Evolutionary conservation across 2,797 vertebrate species (phyloP), one percentile per base, ranked within the genome.

Genomic region (Phataginus tricuspis): DNA sequence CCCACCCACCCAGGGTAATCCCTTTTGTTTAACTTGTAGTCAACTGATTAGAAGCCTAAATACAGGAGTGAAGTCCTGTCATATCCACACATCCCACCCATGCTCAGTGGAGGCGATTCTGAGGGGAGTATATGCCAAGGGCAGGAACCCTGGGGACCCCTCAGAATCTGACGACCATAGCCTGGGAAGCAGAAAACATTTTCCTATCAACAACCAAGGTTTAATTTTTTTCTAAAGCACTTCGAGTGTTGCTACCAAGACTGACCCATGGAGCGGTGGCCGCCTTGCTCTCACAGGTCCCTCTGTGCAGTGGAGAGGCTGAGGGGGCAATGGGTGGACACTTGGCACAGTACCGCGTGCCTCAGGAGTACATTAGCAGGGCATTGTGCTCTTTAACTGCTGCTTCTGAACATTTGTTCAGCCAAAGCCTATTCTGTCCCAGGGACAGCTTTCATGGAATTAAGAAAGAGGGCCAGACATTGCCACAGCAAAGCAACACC

Each of bases 141-240:
- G 42, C 42, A n/a, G 49, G 45, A 39, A 49, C 64, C 39, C 77
- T 39, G 19, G n/a, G 61, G 39, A 16, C 49, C 49, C 0, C 31
- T n/a, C 74, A 42, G 83, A 66, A 29, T 85, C 51, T 2, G 34
- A 25, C n/a, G 8, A 3, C 14, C 23, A 7, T 4, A 4, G 78
- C 59, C 51, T 74, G 4, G 75, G 34, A 59, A 45, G 23, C 37
- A 71, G 61, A 82, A 89, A 78, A 18, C 55, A 27, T 29, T 45
- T 31, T 71, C 45, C 18, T 71, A 7, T 84, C 57, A 57, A 4
- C 29, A 92, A 75, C 34, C 34, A 61, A 13, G 4, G 42, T 80
- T 85, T 53, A 27, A 27, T 11, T 71, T 57, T 72, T 57, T 42
- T 87, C 45, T 71, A 78, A 34, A 93, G 37, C 55, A n/a, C 49